Evolutionary conservation across 2,888 invertebrate species (phyloP).

Genomic region (Autographa pulchrina): DNA sequence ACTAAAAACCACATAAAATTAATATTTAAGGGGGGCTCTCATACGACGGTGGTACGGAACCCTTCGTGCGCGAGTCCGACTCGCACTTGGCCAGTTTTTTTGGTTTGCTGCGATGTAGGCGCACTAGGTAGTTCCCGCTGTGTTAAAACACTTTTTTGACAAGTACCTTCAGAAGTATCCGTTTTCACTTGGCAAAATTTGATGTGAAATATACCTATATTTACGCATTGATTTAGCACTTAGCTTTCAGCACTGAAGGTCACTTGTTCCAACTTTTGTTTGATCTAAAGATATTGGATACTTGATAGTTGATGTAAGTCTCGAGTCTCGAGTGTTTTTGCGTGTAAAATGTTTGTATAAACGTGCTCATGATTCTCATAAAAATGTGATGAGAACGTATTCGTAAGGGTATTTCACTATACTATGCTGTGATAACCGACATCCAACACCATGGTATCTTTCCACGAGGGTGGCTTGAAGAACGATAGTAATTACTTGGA

Average conservation of each 20-base stretch:
- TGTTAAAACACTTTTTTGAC: background rate
- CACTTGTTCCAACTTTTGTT: conserved; percentile 2
- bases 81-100: too few relatives aligned
- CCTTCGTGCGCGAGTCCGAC: too few relatives aligned
- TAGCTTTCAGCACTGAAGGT: conserved; percentile 4
- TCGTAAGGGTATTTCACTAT: background rate
- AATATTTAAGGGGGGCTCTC: too few relatives aligned
- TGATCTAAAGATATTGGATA: conserved; percentile 3
- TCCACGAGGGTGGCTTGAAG: too few relatives aligned
- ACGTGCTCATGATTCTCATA: too few relatives aligned
- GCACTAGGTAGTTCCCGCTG: too few relatives aligned
- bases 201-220: background rate
- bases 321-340: background rate
- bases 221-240: conserved; percentile 4
- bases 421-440: background rate
- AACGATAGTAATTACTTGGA: too few relatives aligned
- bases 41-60: too few relatives aligned
- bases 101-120: too few relatives aligned
- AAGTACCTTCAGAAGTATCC: background rate
- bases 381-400: background rate
- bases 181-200: background rate
- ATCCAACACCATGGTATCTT: too few relatives aligned
- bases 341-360: conserved; percentile 1
- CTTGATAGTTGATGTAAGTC: background rate
- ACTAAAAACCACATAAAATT: too few relatives aligned